Percentiles rank a stretch among this genome's conserved stretches.
phyloP scores from a whole-genome alignment of 2,888 invertebrate genomes.

The Plusia festucae region DNA sequence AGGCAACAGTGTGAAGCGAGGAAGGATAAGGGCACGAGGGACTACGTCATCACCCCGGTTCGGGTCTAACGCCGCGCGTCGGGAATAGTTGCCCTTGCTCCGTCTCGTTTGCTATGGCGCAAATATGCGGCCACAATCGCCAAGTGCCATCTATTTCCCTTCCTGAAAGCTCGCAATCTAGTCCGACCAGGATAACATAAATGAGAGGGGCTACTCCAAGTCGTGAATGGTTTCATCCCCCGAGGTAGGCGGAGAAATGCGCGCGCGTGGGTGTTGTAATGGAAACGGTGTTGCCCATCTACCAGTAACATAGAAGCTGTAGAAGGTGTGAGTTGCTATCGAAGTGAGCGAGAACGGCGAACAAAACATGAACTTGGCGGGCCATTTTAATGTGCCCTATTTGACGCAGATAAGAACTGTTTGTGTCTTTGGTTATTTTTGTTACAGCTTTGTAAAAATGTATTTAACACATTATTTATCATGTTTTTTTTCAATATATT shows the following conservation, averaged over 20 bases:
- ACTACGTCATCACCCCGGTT: constrained; percentile 26
- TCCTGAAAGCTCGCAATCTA: constrained; percentile 92
- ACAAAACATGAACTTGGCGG: constrained; percentile 17
- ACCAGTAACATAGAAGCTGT: constrained; percentile 72
- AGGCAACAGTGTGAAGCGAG: constrained; percentile 60
- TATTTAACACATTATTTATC: too few relatives aligned
- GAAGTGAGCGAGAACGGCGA: constrained; percentile 24
- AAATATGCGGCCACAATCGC: constrained; percentile 65
- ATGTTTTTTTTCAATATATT: neutral
- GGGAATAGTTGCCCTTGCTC: neutral
- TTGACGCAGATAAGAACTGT: neutral
- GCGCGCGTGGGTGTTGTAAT: constrained; percentile 83
- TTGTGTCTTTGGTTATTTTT: neutral
- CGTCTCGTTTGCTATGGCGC: constrained; percentile 52
- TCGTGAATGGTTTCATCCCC: constrained; percentile 70
- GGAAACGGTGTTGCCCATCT: constrained; percentile 80
- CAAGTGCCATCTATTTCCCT: constrained; percentile 77
- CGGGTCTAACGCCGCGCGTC: neutral
- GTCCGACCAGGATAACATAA: constrained; percentile 88
- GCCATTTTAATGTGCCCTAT: constrained; percentile 3
- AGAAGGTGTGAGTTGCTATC: constrained; percentile 62
- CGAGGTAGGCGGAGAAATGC: constrained; percentile 81
- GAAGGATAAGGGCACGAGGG: constrained; percentile 60
- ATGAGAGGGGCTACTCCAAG: constrained; percentile 63
- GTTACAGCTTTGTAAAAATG: neutral